Evolutionary conservation across 2,888 invertebrate genomes (phyloP), one percentile per base, ranked within the genome.

Genomic region (Temnothorax ravouxi): DNA sequence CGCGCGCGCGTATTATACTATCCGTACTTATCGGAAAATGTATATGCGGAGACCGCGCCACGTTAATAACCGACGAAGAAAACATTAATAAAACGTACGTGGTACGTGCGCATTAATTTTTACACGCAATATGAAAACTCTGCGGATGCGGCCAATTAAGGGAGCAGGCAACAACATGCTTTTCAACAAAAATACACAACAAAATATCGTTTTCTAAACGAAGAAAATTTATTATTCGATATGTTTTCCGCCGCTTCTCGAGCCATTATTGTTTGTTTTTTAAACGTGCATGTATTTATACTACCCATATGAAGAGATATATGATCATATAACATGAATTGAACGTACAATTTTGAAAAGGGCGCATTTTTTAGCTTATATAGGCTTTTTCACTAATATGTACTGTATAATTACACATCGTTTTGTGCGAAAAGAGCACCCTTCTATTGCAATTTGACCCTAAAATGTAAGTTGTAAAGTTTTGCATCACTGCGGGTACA

Each of bases 51-150:
- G 15, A 38, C 38, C 47, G 66, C 41, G 29, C 11, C 21, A 47
- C 69, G 67, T 29, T 75, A 76, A 76, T 76, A 76, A 38, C 11
- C 44, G 54, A 21, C n/a, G 34, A 59, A 72, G 74, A 25, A 79
- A 80, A 59, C 59, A 79, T 79, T 79, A 79, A 79, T 38, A 38
- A 71, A 79, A 80, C 13, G 13, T 25, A n/a, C 8, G 11, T 8
- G 8, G 13, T 25, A n/a, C 8, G 11, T 8, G 8, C 21, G 56
- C 21, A 56, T 79, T 69, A 72, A 80, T 80, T 80, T 80, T 80
- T 80, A 38, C 79, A 80, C 79, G 47, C 47, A 80, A 61, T 72
- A 34, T 50, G 47, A 72, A 80, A 72, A 71, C 38, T 67, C 47
- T 59, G 72, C 79, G 72, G 72, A 59, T 13, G 47, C 47, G 47